phyloP scores from a whole-genome alignment of 1,140 invertebrate genomes.

The Hyphantria cunea region DNA sequence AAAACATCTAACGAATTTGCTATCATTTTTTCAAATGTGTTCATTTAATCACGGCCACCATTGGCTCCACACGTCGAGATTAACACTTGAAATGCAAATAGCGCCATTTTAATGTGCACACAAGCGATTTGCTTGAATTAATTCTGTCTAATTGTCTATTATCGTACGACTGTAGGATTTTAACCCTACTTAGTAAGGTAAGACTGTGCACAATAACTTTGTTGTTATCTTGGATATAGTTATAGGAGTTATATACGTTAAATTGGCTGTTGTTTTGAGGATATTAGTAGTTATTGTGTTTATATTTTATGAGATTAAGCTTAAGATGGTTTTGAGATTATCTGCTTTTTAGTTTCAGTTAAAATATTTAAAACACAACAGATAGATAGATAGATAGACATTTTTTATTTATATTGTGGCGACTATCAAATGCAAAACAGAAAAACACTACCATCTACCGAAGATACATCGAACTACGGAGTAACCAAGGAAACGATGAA shows the following conservation, averaged over 20 bases:
- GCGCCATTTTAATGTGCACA: conserved; percentile 22
- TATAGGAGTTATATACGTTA: conserved; percentile 2
- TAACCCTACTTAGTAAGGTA: conserved; percentile 15
- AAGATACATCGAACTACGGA: too few relatives aligned
- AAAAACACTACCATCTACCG: too few relatives aligned
- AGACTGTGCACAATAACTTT: conserved; percentile 9
- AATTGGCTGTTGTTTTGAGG: not conserved
- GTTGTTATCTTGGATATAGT: conserved; percentile 16
- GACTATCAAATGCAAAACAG: too few relatives aligned
- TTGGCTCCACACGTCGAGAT: conserved; percentile 23
- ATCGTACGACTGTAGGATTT: conserved; percentile 22
- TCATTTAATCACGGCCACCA: conserved; percentile 1
- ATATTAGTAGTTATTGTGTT: too few relatives aligned
- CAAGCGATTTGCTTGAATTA: conserved; percentile 23
- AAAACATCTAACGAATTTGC: not conserved
- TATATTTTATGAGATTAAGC: too few relatives aligned
- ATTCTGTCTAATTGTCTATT: conserved; percentile 25
- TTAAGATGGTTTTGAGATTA: too few relatives aligned
- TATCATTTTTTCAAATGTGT: not conserved
- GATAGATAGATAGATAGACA: too few relatives aligned
- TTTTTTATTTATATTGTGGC: too few relatives aligned
- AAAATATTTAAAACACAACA: too few relatives aligned
- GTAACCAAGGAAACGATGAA: too few relatives aligned
- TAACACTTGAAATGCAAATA: conserved; percentile 33
- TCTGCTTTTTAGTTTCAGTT: too few relatives aligned